Base-by-base conservation (phyloP, 2,888 invertebrate genomes). In the Ophion ellenae region DNA sequence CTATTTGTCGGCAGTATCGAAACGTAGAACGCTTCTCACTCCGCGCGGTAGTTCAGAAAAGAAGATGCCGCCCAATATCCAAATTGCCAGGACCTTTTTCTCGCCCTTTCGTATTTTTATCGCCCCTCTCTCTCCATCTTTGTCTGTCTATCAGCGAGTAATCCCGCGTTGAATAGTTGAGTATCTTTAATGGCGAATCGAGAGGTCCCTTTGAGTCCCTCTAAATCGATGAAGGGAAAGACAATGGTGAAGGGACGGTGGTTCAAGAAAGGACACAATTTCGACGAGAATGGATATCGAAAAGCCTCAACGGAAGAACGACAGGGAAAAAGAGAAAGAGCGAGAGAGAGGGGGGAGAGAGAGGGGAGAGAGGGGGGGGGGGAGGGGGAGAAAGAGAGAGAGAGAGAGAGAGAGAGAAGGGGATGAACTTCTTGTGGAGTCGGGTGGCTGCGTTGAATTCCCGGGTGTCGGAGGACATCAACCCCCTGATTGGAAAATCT, bases 391-490 rank as follows among this genome's bases (percentile, higher is more conserved):
- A n/a, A 1, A 24, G 24, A 24, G 24, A 24, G 24, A 24, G 47
- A 63, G 63, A 59, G n/a, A 59, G 20, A 17, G 7, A 17, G 14
- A 28, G 3, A 45, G 70, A 76, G 24, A 11, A 20, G 64, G 11
- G 63, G 36, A 32, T 17, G 20, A 40, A 70, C 63, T 66, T 61
- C 71, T 76, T 63, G 80, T 69, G 67, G 45, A 24, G 20, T 53
- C 32, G 36, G 67, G 14, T n/a, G 74, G n/a, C n/a, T n/a, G 87
- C 84, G 88, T 86, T 85, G 76, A 88, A 88, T 88, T 87, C 64
- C 70, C 67, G 64, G 57, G 61, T 59, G 78, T 74, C 64, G 69
- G 81, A 80, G 75, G 79, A 74, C 70, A 78, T 81, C 81, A 81
- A 80, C 81, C 86, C 86, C 83, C 80, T 64, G 40, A 47, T 79